phyloP scores from a whole-genome alignment of 2,797 vertebrate species.

The Gouania willdenowi region DNA sequence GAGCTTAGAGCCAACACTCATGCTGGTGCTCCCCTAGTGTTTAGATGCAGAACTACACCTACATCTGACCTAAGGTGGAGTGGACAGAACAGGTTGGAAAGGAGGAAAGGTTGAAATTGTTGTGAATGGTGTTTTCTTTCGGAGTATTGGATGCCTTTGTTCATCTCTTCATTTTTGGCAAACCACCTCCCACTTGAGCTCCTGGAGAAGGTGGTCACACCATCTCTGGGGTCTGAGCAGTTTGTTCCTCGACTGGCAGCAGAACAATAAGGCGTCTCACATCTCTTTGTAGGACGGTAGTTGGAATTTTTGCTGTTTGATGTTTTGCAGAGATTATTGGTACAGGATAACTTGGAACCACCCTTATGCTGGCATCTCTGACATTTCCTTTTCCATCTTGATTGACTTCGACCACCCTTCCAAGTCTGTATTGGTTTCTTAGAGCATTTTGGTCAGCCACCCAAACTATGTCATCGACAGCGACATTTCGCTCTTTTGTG shows the following conservation, averaged over 20 bases:
- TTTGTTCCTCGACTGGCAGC: background rate
- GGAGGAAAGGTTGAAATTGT: no score
- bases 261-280: background rate
- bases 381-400: slow-evolving; percentile 6
- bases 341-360: slow-evolving; percentile 5
- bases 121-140: no score
- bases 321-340: background rate
- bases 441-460: slow-evolving; percentile 18
- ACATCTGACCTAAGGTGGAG: no score
- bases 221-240: no score
- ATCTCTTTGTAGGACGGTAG: slow-evolving; percentile 11
- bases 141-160: no score
- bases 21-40: no score
- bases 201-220: no score
- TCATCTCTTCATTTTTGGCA: no score
- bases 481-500: background rate
- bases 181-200: no score
- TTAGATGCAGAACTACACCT: no score
- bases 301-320: background rate
- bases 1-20: no score
- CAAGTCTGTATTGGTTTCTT: slow-evolving; percentile 17
- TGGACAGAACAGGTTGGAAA: no score
- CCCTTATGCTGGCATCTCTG: slow-evolving; percentile 2
- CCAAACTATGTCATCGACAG: slow-evolving; percentile 21
- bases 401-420: slow-evolving; percentile 15